A percentile compares a stretch with the other conserved stretches of the same genome.
phyloP scores from a whole-genome alignment of 1,140 invertebrate species.

The Brachionus asplanchnoidis region DNA sequence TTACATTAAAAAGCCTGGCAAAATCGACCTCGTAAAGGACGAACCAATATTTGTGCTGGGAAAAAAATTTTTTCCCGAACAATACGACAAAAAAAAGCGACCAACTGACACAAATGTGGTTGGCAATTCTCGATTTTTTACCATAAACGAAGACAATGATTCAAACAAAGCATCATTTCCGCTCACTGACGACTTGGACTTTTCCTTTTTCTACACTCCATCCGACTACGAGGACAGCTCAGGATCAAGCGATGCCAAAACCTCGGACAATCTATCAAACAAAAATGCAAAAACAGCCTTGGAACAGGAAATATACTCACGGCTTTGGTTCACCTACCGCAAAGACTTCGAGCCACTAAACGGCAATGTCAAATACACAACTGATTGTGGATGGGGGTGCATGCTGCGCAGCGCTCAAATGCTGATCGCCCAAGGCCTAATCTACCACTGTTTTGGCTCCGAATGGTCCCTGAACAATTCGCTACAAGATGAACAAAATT shows the following conservation, averaged over 20 bases:
- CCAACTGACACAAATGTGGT: neutral
- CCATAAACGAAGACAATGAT: neutral
- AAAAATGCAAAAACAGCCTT: slow-evolving; percentile 11
- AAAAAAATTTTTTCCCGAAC: slow-evolving; percentile 7
- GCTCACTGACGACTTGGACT: neutral
- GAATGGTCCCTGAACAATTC: slow-evolving; percentile 32
- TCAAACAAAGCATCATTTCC: neutral
- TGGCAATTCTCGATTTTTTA: neutral
- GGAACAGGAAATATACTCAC: slow-evolving; percentile 28
- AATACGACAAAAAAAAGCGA: neutral
- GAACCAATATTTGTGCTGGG: slow-evolving; percentile 11
- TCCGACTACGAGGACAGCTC: neutral
- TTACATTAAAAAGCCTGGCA: slow-evolving; percentile 3
- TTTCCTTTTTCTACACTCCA: neutral
- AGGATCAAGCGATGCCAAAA: neutral
- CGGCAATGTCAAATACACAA: slow-evolving; percentile 25
- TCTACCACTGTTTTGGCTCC: neutral
- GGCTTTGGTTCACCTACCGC: slow-evolving; percentile 43
- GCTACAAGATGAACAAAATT: neutral
- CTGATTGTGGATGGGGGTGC: slow-evolving; percentile 41
- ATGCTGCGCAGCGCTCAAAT: slow-evolving; percentile 41
- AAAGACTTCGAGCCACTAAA: slow-evolving; percentile 34
- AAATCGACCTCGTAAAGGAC: neutral
- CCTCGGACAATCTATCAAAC: neutral
- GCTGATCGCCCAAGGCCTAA: slow-evolving; percentile 11